Evolutionary conservation across 2,797 vertebrate genomes (phyloP).

Genomic region (Smutsia gigantea): DNA sequence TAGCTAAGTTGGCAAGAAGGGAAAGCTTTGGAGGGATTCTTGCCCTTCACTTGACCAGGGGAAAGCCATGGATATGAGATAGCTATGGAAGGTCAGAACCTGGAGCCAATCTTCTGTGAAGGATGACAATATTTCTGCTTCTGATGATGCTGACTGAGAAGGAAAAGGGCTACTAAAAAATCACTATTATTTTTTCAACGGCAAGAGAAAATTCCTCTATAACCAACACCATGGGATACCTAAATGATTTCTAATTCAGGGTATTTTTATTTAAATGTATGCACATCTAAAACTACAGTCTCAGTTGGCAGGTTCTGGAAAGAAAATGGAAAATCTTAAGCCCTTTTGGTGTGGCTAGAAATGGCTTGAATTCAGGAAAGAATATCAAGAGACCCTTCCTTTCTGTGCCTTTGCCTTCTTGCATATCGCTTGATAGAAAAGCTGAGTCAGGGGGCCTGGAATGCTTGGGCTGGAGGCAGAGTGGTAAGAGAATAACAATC

Average conservation of each 20-base stretch:
- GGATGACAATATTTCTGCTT: not conserved
- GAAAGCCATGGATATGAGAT: not conserved
- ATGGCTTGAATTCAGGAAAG: not conserved
- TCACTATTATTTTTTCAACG: not conserved
- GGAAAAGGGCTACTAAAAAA: not conserved
- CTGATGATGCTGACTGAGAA: constrained; percentile 11
- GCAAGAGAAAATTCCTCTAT: constrained; percentile 34
- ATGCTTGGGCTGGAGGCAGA: not conserved
- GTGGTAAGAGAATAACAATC: not conserved
- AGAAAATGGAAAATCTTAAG: not conserved
- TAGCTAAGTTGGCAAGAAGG: not conserved
- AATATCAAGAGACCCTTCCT: not conserved
- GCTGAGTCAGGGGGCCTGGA: too few species aligned
- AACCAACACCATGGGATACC: not conserved
- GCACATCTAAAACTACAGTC: constrained; percentile 12
- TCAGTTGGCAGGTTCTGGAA: not conserved
- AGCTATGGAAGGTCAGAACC: not conserved
- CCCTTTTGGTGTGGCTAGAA: not conserved
- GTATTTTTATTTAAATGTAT: constrained; percentile 21
- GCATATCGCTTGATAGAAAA: not conserved
- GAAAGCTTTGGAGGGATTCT: not conserved
- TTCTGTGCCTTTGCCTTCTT: not conserved
- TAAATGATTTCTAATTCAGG: constrained; percentile 35
- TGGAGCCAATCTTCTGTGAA: constrained; percentile 27
- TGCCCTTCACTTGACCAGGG: not conserved